These are phyloP conservation scores for Rhincodon typus DNA, from an alignment of 2,797 vertebrate genomes.

Conservation along the genomic window DNA sequence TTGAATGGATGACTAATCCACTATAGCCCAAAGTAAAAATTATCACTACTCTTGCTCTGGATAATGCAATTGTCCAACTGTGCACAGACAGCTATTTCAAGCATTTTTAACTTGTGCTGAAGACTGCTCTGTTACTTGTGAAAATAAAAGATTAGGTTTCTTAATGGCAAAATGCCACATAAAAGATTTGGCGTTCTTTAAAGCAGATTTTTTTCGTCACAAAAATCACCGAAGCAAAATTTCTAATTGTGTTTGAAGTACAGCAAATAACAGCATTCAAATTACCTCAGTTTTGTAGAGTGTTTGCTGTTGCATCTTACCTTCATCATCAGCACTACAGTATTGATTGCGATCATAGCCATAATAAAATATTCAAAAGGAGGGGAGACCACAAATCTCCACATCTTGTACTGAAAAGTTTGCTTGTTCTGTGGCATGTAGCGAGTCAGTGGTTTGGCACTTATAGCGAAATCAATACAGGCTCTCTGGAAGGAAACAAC, in stretches of 20 bases:
- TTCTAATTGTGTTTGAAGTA: no score
- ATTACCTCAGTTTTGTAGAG: neutral
- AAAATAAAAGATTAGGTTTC: neutral
- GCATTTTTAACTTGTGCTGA: neutral
- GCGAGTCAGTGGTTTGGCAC: conserved; percentile 87
- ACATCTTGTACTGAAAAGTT: conserved; percentile 92
- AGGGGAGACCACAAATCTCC: conserved; percentile 91
- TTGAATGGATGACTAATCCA: neutral
- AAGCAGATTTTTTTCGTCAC: neutral
- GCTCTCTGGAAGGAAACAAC: conserved; percentile 67
- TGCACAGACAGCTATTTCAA: neutral
- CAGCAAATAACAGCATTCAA: neutral
- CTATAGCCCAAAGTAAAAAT: neutral
- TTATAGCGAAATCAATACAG: conserved; percentile 95
- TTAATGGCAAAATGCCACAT: conserved; percentile 29
- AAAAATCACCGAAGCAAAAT: neutral
- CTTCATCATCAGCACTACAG: conserved; percentile 99
- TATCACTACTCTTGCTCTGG: neutral
- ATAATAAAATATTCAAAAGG: conserved; percentile 97
- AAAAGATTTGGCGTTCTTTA: no score
- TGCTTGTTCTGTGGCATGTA: conserved; percentile 92
- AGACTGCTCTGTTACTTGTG: neutral
- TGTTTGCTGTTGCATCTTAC: conserved; percentile 50
- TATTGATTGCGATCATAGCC: conserved; percentile 96
- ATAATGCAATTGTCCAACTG: neutral